Evolutionary conservation across 1,140 invertebrate genomes (phyloP).

Genomic region (Drosophila dunni): DNA sequence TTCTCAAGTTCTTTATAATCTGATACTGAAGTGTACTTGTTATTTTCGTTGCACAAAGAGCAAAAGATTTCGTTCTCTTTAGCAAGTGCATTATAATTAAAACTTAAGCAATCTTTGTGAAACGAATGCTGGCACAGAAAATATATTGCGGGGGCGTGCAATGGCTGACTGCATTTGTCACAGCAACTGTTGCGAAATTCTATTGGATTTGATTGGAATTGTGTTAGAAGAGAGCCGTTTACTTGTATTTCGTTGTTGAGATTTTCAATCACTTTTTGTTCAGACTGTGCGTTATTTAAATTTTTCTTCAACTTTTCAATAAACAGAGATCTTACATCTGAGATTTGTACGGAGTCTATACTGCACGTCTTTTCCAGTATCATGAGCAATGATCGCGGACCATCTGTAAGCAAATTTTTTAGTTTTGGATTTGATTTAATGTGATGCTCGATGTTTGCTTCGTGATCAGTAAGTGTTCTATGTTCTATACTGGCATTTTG

Average conservation of each 20-base stretch:
- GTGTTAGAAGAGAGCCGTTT: conserved; percentile 16
- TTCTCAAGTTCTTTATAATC: not conserved
- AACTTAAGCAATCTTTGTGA: conserved; percentile 61
- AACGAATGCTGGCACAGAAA: conserved; percentile 72
- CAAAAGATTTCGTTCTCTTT: conserved; percentile 27
- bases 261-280: conserved; percentile 21
- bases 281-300: conserved; percentile 5
- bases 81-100: conserved; percentile 36
- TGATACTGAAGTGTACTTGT: not conserved
- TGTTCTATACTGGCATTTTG: not conserved
- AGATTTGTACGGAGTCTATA: conserved; percentile 13
- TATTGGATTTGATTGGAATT: conserved; percentile 58
- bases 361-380: conserved; percentile 45
- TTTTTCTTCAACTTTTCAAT: conserved; percentile 20
- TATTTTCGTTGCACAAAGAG: conserved; percentile 37
- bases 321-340: conserved; percentile 43
- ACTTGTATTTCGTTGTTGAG: conserved; percentile 39
- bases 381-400: conserved; percentile 46
- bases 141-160: conserved; percentile 56
- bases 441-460: conserved; percentile 10
- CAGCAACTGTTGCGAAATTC: conserved; percentile 68
- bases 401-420: conserved; percentile 4
- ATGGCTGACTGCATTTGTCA: conserved; percentile 56
- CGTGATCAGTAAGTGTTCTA: not conserved
- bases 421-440: conserved; percentile 30